Evolutionary conservation across 2,797 vertebrate species (phyloP), one percentile per base, ranked within the genome.

Genomic region (Neostethus bicornis): DNA sequence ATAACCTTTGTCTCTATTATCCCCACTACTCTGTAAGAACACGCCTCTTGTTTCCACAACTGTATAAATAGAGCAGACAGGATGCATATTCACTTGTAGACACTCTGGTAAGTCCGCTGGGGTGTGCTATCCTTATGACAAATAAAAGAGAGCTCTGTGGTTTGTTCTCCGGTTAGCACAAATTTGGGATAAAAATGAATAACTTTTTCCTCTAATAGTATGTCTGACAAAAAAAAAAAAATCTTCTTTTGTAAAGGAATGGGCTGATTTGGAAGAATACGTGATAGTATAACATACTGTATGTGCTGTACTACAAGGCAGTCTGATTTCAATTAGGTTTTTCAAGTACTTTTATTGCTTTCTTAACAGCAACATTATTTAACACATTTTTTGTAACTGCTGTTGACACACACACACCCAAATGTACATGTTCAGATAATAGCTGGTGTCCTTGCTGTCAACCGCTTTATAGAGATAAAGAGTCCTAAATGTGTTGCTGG

Each of bases 381-480:
- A 39, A 24, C n/a, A 14, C 14, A 12, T 51, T 61, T 44, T 8
- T 9, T 14, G 66, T 63, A 60, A 73, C 57, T 46, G 48, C 14
- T 68, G 46, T 51, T 54, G 45, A 58, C 60, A 52, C 50, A 45
- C 50, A 45, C 24, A 38, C 34, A 65, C 10, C 28, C 12, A 42
- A 28, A 26, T 37, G 61, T 38, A 24, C 25, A 7, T 29, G 23
- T 24, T 52, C 49, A 31, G 21, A 23, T 19, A 9, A 9, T 51
- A 32, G 41, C 24, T 31, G 19, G 20, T 55, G 49, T 42, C 61
- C 63, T 71, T 61, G 54, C 50, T 58, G 31, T 25, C 45, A 2
- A 51, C 47, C 63, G 55, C 39, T 13, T 17, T 35, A 17, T 23
- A 7, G 35, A 68, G 51, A 66, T 69, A 64, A 48, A n/a, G 6